Evolutionary conservation across 2,113 vertebrate genomes (phyloP), one percentile per base, ranked within the genome.

Genomic region (Hypocryptadius cinnamomeus): DNA sequence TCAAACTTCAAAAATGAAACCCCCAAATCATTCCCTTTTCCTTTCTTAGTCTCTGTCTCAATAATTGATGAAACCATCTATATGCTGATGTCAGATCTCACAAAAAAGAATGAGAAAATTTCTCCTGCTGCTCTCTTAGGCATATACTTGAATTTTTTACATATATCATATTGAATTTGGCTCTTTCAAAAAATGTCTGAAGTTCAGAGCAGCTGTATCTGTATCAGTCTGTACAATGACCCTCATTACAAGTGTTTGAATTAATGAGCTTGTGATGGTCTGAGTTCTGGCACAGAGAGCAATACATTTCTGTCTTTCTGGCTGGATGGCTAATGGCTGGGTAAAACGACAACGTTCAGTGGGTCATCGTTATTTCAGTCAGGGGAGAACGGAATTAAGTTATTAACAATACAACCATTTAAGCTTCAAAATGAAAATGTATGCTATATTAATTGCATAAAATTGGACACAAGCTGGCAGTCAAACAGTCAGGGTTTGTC

Each of bases 61-160:
- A 97, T 98, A 98, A 98, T 97, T 97, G 96, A 98, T 98, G 96
- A 97, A 97, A 95, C 92, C 91, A 97, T 98, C 94, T 97, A 97
- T 97, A 97, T 97, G 97, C 97, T 97, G 96, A 97, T 97, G 96
- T 97, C 96, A 97, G 96, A 97, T 96, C 94, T 97, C 88, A 97
- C 79, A 83, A 94, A 95, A 96, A 96, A 96, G 94, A 96, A 97
- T 94, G 91, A 95, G 93, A 95, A 96, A 94, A 96, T 96, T 96
- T 97, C 93, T 96, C 96, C 97, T 91, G 93, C 77, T 93, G 93
- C 74, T 96, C 94, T 97, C 96, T 96, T 94, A 97, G 95, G 94
- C 77, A 84, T 61, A 93, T 79, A 74, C 88, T 97, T 97, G 92
- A 97, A 95, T 94, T 97, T 97, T 98, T 97, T 95, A 96, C 94